Percentiles rank a stretch among this genome's conserved stretches.
Evolutionary conservation across 2,113 vertebrate genomes (phyloP).

Genomic region (Cervus canadensis): DNA sequence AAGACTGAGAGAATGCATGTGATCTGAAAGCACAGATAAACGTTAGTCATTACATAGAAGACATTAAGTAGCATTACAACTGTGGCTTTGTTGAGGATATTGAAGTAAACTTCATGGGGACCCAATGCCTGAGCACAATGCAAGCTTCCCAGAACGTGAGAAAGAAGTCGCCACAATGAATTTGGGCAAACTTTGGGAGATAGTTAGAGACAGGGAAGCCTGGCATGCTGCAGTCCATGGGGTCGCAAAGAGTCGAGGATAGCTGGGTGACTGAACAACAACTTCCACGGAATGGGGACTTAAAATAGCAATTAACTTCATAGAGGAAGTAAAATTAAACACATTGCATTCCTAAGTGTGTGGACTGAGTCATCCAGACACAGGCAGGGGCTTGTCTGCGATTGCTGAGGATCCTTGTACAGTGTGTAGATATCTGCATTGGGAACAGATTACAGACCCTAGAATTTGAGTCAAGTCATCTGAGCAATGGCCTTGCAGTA

Average conservation of each 20-base stretch:
- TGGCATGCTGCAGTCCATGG: background rate
- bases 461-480: background rate
- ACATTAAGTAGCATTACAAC: background rate
- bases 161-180: background rate
- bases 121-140: background rate
- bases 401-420: background rate
- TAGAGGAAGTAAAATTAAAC: background rate
- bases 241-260: fast-evolving
- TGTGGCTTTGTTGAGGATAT: background rate
- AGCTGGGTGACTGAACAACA: background rate
- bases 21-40: background rate
- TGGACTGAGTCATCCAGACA: background rate
- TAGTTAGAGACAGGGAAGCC: background rate
- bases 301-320: background rate
- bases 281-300: background rate
- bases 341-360: background rate
- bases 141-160: background rate
- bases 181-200: background rate
- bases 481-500: background rate
- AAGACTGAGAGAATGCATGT: background rate
- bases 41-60: background rate
- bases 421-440: background rate
- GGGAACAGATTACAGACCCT: fast-evolving
- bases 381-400: background rate
- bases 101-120: background rate